phyloP scores from a whole-genome alignment of 1,140 invertebrate species.

The Notospermus geniculatus region DNA sequence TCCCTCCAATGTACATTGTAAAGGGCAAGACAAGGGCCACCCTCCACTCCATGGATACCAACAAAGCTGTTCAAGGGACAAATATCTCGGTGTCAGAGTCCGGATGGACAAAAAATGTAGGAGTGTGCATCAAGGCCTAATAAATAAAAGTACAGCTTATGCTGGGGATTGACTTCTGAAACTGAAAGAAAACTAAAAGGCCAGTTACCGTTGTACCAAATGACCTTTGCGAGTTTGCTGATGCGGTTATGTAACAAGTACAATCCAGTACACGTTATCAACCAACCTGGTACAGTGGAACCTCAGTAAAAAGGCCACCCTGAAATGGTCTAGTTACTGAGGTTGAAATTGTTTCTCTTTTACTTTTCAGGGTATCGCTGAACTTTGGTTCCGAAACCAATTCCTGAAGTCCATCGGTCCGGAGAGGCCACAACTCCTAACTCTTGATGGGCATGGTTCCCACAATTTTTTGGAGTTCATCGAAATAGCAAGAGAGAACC shows the following conservation, averaged over 20 bases:
- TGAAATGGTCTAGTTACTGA: no score
- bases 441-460: constrained; percentile 12
- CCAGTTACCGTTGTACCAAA: no score
- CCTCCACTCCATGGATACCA: constrained; percentile 2
- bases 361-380: constrained; percentile 8
- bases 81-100: background rate
- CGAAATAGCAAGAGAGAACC: constrained; percentile 15
- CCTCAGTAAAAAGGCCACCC: no score
- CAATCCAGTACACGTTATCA: no score
- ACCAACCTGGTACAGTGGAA: no score
- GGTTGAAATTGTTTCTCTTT: background rate
- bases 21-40: constrained; percentile 12
- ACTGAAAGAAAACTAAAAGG: no score
- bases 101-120: constrained; percentile 13
- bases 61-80: background rate
- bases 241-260: no score
- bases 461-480: constrained; percentile 10
- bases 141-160: no score
- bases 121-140: no score
- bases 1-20: background rate
- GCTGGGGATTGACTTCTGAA: no score
- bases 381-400: constrained; percentile 6
- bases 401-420: constrained; percentile 5
- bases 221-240: no score
- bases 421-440: constrained; percentile 9